Base-by-base conservation (phyloP, 2,797 vertebrate species). In the Parauchenoglanis ngamensis region DNA sequence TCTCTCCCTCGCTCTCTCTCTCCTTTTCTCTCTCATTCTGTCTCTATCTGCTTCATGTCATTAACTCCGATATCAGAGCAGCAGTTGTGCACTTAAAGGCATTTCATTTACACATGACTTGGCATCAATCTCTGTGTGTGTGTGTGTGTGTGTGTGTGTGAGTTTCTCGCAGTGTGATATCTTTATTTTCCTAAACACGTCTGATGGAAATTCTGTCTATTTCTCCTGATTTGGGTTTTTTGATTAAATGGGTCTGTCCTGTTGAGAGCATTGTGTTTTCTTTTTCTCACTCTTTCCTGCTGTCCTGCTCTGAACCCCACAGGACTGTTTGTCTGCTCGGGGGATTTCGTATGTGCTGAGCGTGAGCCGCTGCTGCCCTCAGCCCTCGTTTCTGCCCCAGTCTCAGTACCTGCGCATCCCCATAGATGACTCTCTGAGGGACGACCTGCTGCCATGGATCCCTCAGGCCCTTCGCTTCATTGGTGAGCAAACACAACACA, bases 391-490 rank as follows among this genome's bases (percentile, higher is more conserved):
- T 81, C 91, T 96, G 77, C 95, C 95, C 3, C 35, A 85, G 89
- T 94, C 94, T 67, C 93, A 94, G 87, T 96, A 94, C 87, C 93
- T 96, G 0, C 95, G 96, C 4, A 94, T 96, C 87, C 95, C 96
- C 35, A 96, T 96, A 0, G 95, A 96, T 0, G 96, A 96, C 90
- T 96, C 96, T 10, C 91, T 96, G 83, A 90, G 94, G 90, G 96
- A 94, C 0, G 94, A 96, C 88, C 92, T 96, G 91, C 93, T 96
- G 90, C 94, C 95, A 35, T 96, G 95, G 95, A 95, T 96, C 90
- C 95, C 95, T 0, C 91, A 94, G 92, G 96, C 96, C 3, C 91
- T 96, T 73, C 90, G 83, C 85, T 96, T 96, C 89, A 96, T 96
- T 1, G 95, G 96, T 96, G 73, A 94, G 94, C 7, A 0, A 85